Base-by-base conservation (phyloP, 2,113 vertebrate genomes). In the Symphodus melops region DNA sequence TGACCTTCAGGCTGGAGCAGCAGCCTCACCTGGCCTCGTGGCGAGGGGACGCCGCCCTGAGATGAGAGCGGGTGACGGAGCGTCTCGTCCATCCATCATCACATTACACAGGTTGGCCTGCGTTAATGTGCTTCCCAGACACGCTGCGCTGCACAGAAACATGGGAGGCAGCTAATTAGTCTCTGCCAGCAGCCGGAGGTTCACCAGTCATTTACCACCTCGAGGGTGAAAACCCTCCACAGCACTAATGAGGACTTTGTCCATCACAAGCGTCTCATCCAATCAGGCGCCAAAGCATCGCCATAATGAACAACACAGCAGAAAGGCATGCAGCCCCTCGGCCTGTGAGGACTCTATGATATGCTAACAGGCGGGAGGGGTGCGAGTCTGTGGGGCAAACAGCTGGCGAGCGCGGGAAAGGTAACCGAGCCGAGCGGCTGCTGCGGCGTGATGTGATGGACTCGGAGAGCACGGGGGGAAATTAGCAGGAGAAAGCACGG, bases 121-220 rank as follows among this genome's bases (percentile, higher is more conserved):
- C 83, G 91, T 93, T 87, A 90, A 82, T 86, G 86, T 88, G 86
- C 83, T 87, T 90, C 86, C 75, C 89, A 89, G 86, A 79, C 69
- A 84, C 52, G 11, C 72, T 63, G 74, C 82, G 86, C 85, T 86
- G 85, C 88, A 87, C 82, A 62, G 79, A 82, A 84, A 88, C 82
- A 88, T 57, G 77, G 83, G 69, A 86, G 78, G 73, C 71, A 81
- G 69, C 83, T 91, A 91, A 93, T 93, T 91, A 93, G 83, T 88
- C 69, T 52, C 59, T 19, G 84, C 74, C 84, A 85, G 88, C 66
- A 79, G 82, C 73, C 73, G 63, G 77, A 80, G 84, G 82, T 85
- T 84, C 68, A 68, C 76, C 77, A 87, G 74, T 79, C 85, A 81
- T 81, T 90, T 86, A 71, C 59, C 78, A 79, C 79, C 60, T 85